These are phyloP conservation scores for Gymnosoma rotundatum DNA, from an alignment of 2,888 invertebrate species.

Conservation along the genomic window DNA sequence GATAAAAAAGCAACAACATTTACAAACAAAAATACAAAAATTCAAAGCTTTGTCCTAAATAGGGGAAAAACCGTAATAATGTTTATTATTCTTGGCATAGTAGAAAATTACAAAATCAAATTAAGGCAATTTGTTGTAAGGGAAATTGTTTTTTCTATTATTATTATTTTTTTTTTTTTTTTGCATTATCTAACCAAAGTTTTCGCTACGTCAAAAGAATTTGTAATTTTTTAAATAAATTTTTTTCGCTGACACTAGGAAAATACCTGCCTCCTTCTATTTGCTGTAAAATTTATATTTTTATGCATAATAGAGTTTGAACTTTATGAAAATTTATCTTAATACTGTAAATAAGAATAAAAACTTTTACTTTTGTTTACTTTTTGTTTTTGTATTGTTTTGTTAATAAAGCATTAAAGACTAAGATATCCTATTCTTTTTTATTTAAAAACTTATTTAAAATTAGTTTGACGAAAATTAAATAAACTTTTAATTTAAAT, in stretches of 20 bases:
- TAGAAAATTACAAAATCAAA: conserved; percentile 63
- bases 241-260: no score
- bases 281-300: not conserved
- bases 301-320: not conserved
- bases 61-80: conserved; percentile 35
- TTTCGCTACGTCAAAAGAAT: not conserved
- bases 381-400: no score
- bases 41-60: conserved; percentile 30
- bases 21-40: conserved; percentile 33
- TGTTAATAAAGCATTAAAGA: not conserved
- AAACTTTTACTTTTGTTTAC: no score
- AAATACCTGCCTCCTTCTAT: not conserved
- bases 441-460: not conserved
- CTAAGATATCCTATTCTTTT: not conserved
- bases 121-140: conserved; percentile 59
- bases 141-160: not conserved
- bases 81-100: conserved; percentile 56
- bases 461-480: not conserved
- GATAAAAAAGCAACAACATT: conserved; percentile 14
- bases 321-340: no score
- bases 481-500: not conserved
- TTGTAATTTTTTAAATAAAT: not conserved
- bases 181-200: conserved; percentile 3
- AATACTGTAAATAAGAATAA: no score
- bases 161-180: not conserved